These are phyloP conservation scores for Callipepla californica DNA, from an alignment of 2,113 vertebrate species.

Conservation along the genomic window DNA sequence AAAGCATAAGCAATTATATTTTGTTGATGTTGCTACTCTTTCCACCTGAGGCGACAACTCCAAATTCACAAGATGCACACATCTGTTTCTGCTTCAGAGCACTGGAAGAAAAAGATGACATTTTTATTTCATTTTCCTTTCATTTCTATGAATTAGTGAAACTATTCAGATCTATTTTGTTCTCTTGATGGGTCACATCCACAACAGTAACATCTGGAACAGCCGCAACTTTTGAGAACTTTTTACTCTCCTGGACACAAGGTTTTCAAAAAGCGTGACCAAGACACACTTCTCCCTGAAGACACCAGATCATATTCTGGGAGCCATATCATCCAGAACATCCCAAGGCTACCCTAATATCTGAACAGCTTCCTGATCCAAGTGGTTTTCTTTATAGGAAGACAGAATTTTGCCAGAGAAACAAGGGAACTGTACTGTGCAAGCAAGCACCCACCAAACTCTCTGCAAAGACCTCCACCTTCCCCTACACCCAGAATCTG, in stretches of 20 bases:
- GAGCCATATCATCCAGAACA: not conserved
- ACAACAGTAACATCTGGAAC: not conserved
- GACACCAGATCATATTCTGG: not conserved
- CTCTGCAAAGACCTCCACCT: not conserved
- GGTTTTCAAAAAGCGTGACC: not conserved
- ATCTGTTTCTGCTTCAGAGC: not conserved
- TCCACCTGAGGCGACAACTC: not conserved
- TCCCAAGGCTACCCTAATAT: slow-evolving; percentile 1
- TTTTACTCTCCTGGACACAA: rapidly evolving
- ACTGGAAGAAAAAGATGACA: not conserved
- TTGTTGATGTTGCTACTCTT: not conserved
- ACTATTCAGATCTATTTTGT: not conserved
- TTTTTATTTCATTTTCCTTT: not conserved
- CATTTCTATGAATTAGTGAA: not conserved
- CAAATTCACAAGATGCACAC: not conserved
- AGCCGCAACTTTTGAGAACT: not conserved
- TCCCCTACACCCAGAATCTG: not conserved
- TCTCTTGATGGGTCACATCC: not conserved
- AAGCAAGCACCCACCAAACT: not conserved
- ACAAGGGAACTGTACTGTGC: not conserved
- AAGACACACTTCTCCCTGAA: not conserved
- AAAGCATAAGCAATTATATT: not conserved
- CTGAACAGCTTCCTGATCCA: not conserved
- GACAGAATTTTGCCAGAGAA: rapidly evolving
- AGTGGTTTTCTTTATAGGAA: not conserved